These are phyloP conservation scores for Meteorus cinctellus DNA, from an alignment of 2,888 invertebrate species.

Conservation along the genomic window DNA sequence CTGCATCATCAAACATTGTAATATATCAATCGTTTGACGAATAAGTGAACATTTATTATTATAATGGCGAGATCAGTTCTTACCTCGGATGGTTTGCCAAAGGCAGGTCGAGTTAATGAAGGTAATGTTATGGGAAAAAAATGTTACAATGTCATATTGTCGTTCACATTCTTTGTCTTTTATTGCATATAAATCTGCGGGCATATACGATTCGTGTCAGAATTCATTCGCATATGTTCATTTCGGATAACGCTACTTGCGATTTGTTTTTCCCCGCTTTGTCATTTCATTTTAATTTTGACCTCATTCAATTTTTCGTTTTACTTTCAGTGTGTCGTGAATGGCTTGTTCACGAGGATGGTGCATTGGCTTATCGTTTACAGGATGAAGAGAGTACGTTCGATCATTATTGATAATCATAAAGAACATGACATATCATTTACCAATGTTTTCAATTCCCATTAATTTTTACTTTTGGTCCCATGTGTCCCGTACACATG, in stretches of 20 bases:
- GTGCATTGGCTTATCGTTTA: slow-evolving; percentile 85
- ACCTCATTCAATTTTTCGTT: slow-evolving; percentile 48
- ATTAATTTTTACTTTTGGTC: neutral
- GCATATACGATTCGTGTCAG: no score
- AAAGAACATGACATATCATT: neutral
- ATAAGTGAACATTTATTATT: neutral
- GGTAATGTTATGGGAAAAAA: slow-evolving; percentile 69
- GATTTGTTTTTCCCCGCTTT: neutral
- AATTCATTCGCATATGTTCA: no score
- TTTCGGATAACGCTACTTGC: no score
- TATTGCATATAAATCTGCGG: neutral
- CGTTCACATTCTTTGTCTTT: neutral
- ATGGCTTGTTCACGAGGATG: slow-evolving; percentile 89
- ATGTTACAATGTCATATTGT: neutral
- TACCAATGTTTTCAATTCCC: neutral
- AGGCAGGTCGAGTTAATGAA: slow-evolving; percentile 81
- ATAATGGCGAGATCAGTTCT: slow-evolving; percentile 70
- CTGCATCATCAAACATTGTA: neutral
- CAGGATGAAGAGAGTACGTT: slow-evolving; percentile 87
- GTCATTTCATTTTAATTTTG: slow-evolving; percentile 11
- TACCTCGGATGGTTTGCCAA: slow-evolving; percentile 76
- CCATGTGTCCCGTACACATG: no score
- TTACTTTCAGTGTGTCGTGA: slow-evolving; percentile 83
- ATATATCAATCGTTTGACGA: neutral
- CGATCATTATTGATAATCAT: neutral